Percentiles rank a stretch among this genome's conserved stretches.
Evolutionary conservation across 2,888 invertebrate species (phyloP).

Genomic region (Agrypnus murinus): DNA sequence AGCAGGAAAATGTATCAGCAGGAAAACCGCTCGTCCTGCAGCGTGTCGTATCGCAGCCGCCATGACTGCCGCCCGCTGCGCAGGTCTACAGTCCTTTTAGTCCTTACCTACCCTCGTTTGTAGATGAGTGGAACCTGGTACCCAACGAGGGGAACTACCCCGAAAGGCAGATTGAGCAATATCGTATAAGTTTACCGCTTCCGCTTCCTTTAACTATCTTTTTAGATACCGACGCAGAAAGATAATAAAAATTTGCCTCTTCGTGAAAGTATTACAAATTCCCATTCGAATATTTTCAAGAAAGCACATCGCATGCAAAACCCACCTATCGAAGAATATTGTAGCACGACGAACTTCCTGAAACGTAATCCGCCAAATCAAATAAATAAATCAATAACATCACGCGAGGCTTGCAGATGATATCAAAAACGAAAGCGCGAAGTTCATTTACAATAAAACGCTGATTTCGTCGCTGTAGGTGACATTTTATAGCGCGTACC

Average conservation of each 20-base stretch:
- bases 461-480: slow-evolving; percentile 8
- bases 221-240: slow-evolving; percentile 21
- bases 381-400: slow-evolving; percentile 36
- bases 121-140: slow-evolving; percentile 55
- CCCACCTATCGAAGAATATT: too few species aligned
- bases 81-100: slow-evolving; percentile 73
- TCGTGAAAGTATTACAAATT: slow-evolving; percentile 12
- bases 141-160: slow-evolving; percentile 51
- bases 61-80: slow-evolving; percentile 74
- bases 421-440: slow-evolving; percentile 1
- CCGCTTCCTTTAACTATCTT: slow-evolving; percentile 37
- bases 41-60: slow-evolving; percentile 75
- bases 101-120: slow-evolving; percentile 51
- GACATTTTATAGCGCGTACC: not conserved
- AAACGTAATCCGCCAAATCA: slow-evolving; percentile 18
- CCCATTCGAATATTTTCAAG: not conserved
- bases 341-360: not conserved
- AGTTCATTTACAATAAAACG: not conserved
- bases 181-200: slow-evolving; percentile 45
- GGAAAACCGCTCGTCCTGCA: slow-evolving; percentile 71
- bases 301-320: slow-evolving; percentile 1
- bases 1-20: slow-evolving; percentile 46
- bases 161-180: slow-evolving; percentile 49
- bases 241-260: slow-evolving; percentile 22
- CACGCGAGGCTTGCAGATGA: slow-evolving; percentile 12